Evolutionary conservation across 2,113 vertebrate species (phyloP), one percentile per base, ranked within the genome.

Genomic region (Oplegnathus fasciatus): DNA sequence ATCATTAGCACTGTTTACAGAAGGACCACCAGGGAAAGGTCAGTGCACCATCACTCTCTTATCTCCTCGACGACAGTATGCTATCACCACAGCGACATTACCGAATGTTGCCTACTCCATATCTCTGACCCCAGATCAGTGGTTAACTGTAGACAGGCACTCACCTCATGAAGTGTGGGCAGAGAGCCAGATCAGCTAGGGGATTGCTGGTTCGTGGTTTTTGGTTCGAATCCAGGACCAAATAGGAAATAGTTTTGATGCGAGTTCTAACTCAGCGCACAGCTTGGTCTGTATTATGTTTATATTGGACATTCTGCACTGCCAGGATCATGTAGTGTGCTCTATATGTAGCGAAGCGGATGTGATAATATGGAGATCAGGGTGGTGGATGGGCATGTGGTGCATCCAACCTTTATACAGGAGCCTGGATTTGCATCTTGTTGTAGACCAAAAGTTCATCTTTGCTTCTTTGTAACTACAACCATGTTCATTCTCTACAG

Each of bases 1-100:
- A 89, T 94, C 94, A 92, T 94, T 93, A 94, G 90, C 82, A 73
- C 44, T 90, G 92, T 95, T 95, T 94, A 93, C 90, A 91, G 82
- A 88, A 28, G 60, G 75, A 85, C 92, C 93, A 88, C 86, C 78
- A n/a, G 87, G 86, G 87, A 89, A 88, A 91, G 92, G 93, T 93
- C 94, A 93, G 84, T 48, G 78, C 26, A 24, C 84, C 66, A 44
- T 82, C 84, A 62, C 68, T 85, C 80, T 88, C 92, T 92, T 90
- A 94, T 93, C 92, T 85, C 66, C 83, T 44, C 30, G 2, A 42
- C 24, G 24, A 64, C 62, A 30, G 75, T 10, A 17, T 61, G 26
- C 64, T 82, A 83, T 93, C 83, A 44, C 48, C 24, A 2, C 42
- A 42, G 71, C 15, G 55, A 69, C 85, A 64, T 68, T 9, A 26